Evolutionary conservation across 2,888 invertebrate species (phyloP), one percentile per base, ranked within the genome.

Genomic region (Acrobasis repandana): DNA sequence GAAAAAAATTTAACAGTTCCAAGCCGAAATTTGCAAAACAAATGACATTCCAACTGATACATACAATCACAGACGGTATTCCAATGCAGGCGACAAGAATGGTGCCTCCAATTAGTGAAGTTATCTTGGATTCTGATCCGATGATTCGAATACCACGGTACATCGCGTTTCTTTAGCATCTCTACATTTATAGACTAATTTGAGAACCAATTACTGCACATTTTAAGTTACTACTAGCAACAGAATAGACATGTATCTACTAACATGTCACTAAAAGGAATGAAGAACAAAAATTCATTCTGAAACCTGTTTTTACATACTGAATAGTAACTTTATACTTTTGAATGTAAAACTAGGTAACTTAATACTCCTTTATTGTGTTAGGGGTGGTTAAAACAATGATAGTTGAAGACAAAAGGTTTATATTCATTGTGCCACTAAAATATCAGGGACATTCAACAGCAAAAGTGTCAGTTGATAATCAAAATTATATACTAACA

Each of bases 131-230:
- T 80, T 66, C 90, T 76, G 56, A 89, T 77, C 8, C 86, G 77
- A 70, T 86, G 88, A 74, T 88, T 88, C 1, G 86, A 80, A 67
- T 85, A 89, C 91, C 92, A 92, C 14, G 87, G 86, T 62, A 77
- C 80, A 73, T 91, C 91, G 67, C 88, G 90, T 70, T 89, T 92
- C 78, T 90, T 92, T 69, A 92, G 79, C 92, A 92, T 92, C 63
- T 75, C 79, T 72, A 54, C 54, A 60, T 64, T 65, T 62, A 69
- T 67, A 64, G 66, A 65, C 61, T 11, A 46, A 33, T 16, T 49
- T 9, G n/a, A 20, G 52, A 64, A 63, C 54, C 54, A 62, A 67
- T 69, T 64, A 63, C 68, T 63, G 69, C 72, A 63, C 73, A 77
- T 78, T 69, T 70, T 72, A 69, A 63, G 67, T 51, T 34, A 65